Evolutionary conservation across 2,113 vertebrate genomes (phyloP).

Genomic region (Xiphophorus maculatus): DNA sequence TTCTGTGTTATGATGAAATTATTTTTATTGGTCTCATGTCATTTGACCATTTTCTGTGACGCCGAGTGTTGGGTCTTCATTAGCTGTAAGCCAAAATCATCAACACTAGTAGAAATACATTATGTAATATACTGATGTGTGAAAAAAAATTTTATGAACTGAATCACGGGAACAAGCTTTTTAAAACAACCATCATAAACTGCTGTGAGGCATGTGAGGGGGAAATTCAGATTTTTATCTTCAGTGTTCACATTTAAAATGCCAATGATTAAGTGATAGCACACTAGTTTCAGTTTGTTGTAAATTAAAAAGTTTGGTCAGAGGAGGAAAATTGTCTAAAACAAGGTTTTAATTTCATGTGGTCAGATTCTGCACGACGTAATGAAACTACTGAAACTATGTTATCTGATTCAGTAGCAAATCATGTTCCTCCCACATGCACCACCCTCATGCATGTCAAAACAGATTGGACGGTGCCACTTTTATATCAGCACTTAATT

Average conservation of each 20-base stretch:
- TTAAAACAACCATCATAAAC: too few species aligned
- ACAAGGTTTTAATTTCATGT: constrained; percentile 1
- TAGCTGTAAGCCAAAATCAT: too few species aligned
- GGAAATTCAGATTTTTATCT: too few species aligned
- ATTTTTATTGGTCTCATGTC: background rate
- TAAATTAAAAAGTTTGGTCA: background rate
- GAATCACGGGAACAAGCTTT: too few species aligned
- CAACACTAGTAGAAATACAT: too few species aligned
- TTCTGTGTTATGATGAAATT: background rate
- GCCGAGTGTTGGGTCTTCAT: too few species aligned
- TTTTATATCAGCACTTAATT: constrained; percentile 49
- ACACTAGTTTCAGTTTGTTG: background rate
- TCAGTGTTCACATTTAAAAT: background rate
- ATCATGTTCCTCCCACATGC: background rate
- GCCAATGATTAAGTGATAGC: background rate
- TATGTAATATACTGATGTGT: too few species aligned
- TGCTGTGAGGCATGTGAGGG: too few species aligned
- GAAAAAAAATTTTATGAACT: too few species aligned
- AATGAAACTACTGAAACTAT: constrained; percentile 17
- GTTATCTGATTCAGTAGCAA: constrained; percentile 17
- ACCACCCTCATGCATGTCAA: background rate
- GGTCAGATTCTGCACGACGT: constrained; percentile 2
- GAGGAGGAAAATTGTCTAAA: background rate
- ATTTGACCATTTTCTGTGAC: too few species aligned
- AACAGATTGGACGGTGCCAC: constrained; percentile 27